Evolutionary conservation across 2,888 invertebrate species (phyloP), one percentile per base, ranked within the genome.

Genomic region (Trisateles emortualis): DNA sequence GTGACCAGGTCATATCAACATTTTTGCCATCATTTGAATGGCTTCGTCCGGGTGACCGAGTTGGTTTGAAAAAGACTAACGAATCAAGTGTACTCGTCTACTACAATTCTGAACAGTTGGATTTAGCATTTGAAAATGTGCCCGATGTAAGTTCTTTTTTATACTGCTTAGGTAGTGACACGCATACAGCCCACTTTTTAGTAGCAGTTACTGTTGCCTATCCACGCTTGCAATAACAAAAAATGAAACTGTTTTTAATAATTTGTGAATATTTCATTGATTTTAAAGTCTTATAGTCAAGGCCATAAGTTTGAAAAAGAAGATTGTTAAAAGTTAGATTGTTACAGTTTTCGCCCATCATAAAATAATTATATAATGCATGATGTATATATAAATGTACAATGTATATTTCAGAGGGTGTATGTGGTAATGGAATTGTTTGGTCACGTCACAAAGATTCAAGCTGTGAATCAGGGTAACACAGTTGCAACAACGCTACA

Each of bases 341-440:
- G n/a, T n/a, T n/a, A n/a, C n/a, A n/a, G n/a, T n/a, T n/a, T n/a
- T n/a, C n/a, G n/a, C n/a, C n/a, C n/a, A n/a, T n/a, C n/a, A n/a
- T n/a, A n/a, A n/a, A n/a, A n/a, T n/a, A n/a, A n/a, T n/a, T n/a
- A n/a, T n/a, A n/a, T n/a, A n/a, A n/a, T n/a, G n/a, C n/a, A n/a
- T n/a, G n/a, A n/a, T n/a, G n/a, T n/a, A n/a, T n/a, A n/a, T n/a
- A n/a, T n/a, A n/a, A n/a, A n/a, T n/a, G n/a, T 8, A 6, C 8
- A 8, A 6, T 8, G 3, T 26, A 26, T 58, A 71, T 88, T 84
- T 13, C 87, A 95, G 94, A 95, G 95, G 88, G 95, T 98, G 2
- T 97, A 96, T 81, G 97, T 96, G 6, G 95, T 98, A 1, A 95
- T 97, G 63, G 98, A 98, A 80, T 85, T 98, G 41, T 96, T 94